phyloP scores from a whole-genome alignment of 2,113 vertebrate species.

The Seriola aureovittata region DNA sequence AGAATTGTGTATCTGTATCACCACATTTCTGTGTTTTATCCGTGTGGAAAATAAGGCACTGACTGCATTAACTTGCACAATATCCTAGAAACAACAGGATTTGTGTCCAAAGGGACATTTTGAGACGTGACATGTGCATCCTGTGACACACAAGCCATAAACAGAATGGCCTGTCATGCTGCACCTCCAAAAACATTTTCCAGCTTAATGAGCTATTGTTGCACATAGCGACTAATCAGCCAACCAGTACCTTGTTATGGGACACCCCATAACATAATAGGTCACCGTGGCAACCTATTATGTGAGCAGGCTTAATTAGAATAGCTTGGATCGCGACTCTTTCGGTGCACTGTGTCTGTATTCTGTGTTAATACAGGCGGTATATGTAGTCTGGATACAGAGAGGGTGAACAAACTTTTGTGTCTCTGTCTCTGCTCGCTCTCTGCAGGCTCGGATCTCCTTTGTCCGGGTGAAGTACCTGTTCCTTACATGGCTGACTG shows the following conservation, averaged over 20 bases:
- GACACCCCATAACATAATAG: slow-evolving; percentile 11
- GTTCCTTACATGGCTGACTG: slow-evolving; percentile 96
- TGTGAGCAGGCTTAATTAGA: slow-evolving; percentile 38
- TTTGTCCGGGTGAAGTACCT: slow-evolving; percentile 97
- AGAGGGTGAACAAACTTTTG: neutral
- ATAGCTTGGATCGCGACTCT: neutral
- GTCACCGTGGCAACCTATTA: slow-evolving; percentile 50
- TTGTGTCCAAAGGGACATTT: slow-evolving; percentile 10
- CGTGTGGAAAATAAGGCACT: neutral
- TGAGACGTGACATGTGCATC: slow-evolving; percentile 53
- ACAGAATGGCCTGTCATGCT: neutral
- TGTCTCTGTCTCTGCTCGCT: slow-evolving; percentile 1
- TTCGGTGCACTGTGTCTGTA: neutral
- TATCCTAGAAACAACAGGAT: slow-evolving; percentile 28
- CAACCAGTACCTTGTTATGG: slow-evolving; percentile 17
- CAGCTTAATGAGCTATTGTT: slow-evolving; percentile 19
- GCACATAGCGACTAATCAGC: slow-evolving; percentile 10
- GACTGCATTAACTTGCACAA: neutral
- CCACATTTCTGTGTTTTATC: neutral
- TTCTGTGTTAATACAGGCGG: neutral
- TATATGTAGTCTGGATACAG: neutral
- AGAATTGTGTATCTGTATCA: neutral
- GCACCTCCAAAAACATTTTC: neutral
- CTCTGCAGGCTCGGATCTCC: slow-evolving; percentile 91
- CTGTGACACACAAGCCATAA: slow-evolving; percentile 45